phyloP scores from a whole-genome alignment of 2,797 vertebrate species.

The Remorina albescens region DNA sequence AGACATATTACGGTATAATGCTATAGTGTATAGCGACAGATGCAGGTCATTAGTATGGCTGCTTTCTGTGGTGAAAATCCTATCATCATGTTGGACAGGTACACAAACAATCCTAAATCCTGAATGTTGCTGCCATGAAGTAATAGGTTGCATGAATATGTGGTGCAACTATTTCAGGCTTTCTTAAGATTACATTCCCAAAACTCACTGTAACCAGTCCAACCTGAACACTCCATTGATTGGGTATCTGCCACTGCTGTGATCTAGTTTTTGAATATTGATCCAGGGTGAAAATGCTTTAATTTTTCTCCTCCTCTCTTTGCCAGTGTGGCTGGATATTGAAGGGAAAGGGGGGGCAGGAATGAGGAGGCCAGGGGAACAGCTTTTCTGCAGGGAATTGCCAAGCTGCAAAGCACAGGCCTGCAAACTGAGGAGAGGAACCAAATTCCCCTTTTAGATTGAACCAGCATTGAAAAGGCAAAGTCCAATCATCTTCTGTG shows the following conservation, averaged over 20 bases:
- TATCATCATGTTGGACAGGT: background rate
- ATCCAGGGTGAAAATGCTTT: slow-evolving; percentile 7
- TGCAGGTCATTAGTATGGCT: background rate
- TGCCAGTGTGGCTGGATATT: background rate
- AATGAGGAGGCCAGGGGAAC: slow-evolving; percentile 18
- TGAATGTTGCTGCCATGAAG: background rate
- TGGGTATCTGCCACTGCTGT: background rate
- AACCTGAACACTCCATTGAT: background rate
- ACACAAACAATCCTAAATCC: background rate
- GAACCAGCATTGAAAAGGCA: slow-evolving; percentile 12
- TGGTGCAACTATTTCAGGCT: background rate
- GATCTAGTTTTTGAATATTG: background rate
- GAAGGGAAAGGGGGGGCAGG: background rate
- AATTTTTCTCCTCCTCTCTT: background rate
- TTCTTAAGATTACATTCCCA: background rate
- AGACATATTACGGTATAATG: slow-evolving; percentile 26
- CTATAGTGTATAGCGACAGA: slow-evolving; percentile 24
- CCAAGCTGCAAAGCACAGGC: slow-evolving; percentile 3
- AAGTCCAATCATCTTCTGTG: slow-evolving; percentile 46
- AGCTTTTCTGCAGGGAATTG: slow-evolving; percentile 18
- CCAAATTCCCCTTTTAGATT: slow-evolving; percentile 38
- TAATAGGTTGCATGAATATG: slow-evolving; percentile 10
- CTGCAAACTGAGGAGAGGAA: slow-evolving; percentile 19
- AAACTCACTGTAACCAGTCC: slow-evolving; percentile 6
- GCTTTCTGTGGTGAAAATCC: background rate